Conservation (phyloP, 2,113 vertebrate species). For the Tetrao urogallus region DNA sequence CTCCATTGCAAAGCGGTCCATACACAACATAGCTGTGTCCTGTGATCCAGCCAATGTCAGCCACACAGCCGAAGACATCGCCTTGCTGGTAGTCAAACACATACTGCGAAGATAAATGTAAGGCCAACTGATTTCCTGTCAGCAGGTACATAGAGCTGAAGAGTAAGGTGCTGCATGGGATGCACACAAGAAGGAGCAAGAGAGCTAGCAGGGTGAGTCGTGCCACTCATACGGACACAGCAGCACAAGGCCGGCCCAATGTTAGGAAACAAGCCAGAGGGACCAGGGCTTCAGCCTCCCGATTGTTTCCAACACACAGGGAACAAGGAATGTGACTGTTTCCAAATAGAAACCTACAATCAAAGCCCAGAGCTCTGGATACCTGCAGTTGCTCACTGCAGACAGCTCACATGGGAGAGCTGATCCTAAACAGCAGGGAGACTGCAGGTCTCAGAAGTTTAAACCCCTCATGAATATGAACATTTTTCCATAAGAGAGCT, state of each 20-base stretch:
- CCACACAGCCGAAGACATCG: slow-evolving; percentile 90
- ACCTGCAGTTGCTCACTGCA: neutral
- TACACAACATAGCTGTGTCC: slow-evolving; percentile 96
- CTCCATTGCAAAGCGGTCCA: slow-evolving; percentile 91
- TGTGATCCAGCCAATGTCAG: slow-evolving; percentile 95
- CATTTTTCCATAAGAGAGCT: neutral
- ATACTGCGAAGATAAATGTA: slow-evolving; percentile 77
- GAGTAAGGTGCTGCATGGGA: neutral
- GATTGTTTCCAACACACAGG: neutral
- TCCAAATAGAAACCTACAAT: neutral
- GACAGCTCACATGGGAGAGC: accelerated
- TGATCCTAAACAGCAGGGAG: neutral
- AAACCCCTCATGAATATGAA: neutral
- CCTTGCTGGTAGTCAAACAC: slow-evolving; percentile 89
- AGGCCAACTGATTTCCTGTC: slow-evolving; percentile 22
- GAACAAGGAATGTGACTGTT: neutral
- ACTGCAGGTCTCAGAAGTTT: neutral
- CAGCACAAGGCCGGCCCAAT: neutral
- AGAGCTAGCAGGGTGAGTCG: accelerated
- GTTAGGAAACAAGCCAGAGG: neutral
- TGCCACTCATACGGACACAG: neutral
- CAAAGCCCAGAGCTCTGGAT: neutral
- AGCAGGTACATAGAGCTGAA: neutral
- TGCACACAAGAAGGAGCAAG: neutral
- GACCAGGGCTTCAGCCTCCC: neutral